Percentiles rank a stretch among this genome's conserved stretches.
Conservation (phyloP, 2,888 invertebrate genomes). For the Oasisia sp. region DNA sequence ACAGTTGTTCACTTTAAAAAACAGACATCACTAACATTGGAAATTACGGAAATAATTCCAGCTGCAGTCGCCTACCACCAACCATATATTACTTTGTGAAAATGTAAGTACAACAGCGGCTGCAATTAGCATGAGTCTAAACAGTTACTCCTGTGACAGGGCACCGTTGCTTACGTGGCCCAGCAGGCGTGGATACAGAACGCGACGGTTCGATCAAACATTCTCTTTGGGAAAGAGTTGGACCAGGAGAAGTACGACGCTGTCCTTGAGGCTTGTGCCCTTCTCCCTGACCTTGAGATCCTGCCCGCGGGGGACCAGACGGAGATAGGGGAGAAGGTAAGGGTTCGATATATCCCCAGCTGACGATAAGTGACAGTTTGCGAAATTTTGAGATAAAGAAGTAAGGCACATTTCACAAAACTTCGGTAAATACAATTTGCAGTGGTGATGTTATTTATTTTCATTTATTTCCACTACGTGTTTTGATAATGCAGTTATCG, state of each 20-base stretch:
- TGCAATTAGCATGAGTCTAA: neutral
- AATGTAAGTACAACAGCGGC: neutral
- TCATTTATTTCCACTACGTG: too few species aligned
- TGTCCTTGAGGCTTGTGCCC: conserved; percentile 89
- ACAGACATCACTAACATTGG: neutral
- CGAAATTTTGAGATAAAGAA: too few species aligned
- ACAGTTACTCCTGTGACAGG: conserved; percentile 52
- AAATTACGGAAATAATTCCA: neutral
- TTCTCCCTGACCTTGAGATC: conserved; percentile 91
- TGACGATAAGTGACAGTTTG: too few species aligned
- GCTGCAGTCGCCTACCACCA: neutral
- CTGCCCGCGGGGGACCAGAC: conserved; percentile 91
- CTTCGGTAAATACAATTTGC: too few species aligned
- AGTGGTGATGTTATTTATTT: too few species aligned
- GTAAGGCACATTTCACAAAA: too few species aligned
- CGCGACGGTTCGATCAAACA: conserved; percentile 90
- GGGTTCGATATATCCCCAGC: neutral
- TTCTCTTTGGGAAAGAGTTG: conserved; percentile 84
- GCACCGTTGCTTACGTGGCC: conserved; percentile 69
- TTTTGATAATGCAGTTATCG: too few species aligned
- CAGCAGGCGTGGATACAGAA: conserved; percentile 95
- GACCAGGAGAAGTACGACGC: conserved; percentile 80
- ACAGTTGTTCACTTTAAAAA: neutral
- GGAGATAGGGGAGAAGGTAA: conserved; percentile 94
- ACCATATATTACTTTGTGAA: neutral